phyloP scores from a whole-genome alignment of 2,888 invertebrate genomes.

The Papilio gigon region DNA sequence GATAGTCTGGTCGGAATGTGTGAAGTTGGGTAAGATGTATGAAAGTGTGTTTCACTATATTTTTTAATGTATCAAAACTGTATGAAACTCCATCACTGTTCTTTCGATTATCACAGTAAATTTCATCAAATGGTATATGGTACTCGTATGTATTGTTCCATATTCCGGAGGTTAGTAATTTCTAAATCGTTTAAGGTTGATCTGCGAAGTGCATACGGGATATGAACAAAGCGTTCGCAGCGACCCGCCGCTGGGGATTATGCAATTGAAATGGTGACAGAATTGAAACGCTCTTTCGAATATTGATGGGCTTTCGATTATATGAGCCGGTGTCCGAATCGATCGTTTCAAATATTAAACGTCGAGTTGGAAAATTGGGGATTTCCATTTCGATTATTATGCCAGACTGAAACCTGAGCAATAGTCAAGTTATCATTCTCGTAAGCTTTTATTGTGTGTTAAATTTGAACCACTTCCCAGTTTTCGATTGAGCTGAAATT shows the following conservation, averaged over 20 bases:
- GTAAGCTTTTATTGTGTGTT: too few relatives aligned
- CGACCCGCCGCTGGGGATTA: slow-evolving; percentile 9
- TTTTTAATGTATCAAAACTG: too few relatives aligned
- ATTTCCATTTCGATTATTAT: too few relatives aligned
- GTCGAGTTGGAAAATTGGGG: too few relatives aligned
- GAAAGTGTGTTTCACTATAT: too few relatives aligned
- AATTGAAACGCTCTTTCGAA: slow-evolving; percentile 3
- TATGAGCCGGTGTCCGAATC: background rate
- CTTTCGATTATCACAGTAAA: background rate
- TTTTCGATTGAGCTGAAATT: too few relatives aligned
- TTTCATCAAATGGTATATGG: slow-evolving; percentile 8
- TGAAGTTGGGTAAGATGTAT: too few relatives aligned
- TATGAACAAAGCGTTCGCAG: slow-evolving; percentile 15
- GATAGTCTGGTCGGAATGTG: too few relatives aligned
- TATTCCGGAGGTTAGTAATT: slow-evolving; percentile 1
- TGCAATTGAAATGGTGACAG: slow-evolving; percentile 23
- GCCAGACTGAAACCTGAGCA: too few relatives aligned
- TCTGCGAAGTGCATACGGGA: slow-evolving; percentile 6
- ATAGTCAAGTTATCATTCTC: too few relatives aligned
- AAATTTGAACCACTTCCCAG: too few relatives aligned
- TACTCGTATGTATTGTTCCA: background rate
- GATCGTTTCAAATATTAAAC: background rate
- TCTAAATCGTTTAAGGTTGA: slow-evolving; percentile 21
- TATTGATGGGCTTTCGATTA: slow-evolving; percentile 7
- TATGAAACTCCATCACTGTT: background rate